Percentiles rank a stretch among this genome's conserved stretches.
These are phyloP conservation scores for Tachuris rubrigastra DNA, from an alignment of 2,113 vertebrate genomes.

Conservation along the genomic window DNA sequence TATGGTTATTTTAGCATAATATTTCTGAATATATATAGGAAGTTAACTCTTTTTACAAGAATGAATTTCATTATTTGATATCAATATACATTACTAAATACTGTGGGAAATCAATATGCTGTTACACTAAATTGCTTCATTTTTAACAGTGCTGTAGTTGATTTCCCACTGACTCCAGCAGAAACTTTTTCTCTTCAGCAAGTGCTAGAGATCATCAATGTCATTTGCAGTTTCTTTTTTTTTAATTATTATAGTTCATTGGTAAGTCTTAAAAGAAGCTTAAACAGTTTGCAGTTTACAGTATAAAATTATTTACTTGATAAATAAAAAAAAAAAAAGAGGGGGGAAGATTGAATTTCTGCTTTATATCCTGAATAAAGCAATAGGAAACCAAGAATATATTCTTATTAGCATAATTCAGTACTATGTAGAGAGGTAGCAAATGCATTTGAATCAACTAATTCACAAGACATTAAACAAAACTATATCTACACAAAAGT, in stretches of 20 bases:
- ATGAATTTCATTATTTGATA: not conserved
- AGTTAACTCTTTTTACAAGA: not conserved
- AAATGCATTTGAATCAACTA: not conserved
- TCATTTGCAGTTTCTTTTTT: not conserved
- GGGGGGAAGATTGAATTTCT: not conserved
- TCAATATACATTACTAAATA: conserved; percentile 3
- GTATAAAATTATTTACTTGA: not conserved
- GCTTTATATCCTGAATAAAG: not conserved
- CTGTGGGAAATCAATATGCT: conserved; percentile 17
- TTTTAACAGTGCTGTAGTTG: not conserved
- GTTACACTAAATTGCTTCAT: not conserved
- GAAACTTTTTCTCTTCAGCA: not conserved
- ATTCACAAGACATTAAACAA: not conserved
- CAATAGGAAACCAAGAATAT: not conserved
- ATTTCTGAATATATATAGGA: not conserved
- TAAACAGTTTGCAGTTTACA: not conserved
- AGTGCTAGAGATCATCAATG: not conserved
- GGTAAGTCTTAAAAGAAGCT: not conserved
- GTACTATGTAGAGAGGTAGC: not conserved
- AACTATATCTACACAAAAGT: not conserved
- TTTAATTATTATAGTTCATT: not conserved
- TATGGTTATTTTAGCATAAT: not conserved
- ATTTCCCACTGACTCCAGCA: not conserved
- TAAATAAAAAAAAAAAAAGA: not conserved
- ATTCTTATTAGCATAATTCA: not conserved